Percentiles rank a stretch among this genome's conserved stretches.
Conservation (phyloP, 2,797 vertebrate genomes). For the Mormyrus hasselquistii region DNA sequence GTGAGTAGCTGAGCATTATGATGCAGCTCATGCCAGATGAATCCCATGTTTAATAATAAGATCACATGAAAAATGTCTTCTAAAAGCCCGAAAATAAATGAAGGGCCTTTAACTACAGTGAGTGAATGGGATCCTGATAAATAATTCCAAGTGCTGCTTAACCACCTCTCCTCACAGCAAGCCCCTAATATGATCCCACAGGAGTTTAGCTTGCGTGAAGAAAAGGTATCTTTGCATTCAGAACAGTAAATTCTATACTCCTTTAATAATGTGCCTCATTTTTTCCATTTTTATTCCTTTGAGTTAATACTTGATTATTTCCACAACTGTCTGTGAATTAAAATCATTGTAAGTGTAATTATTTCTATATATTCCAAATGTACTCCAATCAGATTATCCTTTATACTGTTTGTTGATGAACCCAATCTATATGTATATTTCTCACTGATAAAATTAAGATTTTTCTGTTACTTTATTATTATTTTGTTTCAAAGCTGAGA, state of each 20-base stretch:
- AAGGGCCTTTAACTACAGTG: conserved; percentile 67
- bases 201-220: conserved; percentile 63
- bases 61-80: conserved; percentile 58
- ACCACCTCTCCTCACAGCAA: conserved; percentile 71
- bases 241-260: conserved; percentile 49
- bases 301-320: background rate
- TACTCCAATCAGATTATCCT: background rate
- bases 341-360: background rate
- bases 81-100: conserved; percentile 65
- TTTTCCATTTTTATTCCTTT: background rate
- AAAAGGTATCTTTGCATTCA: conserved; percentile 68
- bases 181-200: conserved; percentile 74
- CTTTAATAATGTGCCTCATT: background rate
- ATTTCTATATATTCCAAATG: background rate
- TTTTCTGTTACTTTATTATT: background rate
- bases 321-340: background rate
- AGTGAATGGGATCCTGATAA: conserved; percentile 68
- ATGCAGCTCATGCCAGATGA: conserved; percentile 62
- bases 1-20: conserved; percentile 40
- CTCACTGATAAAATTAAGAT: background rate
- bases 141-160: conserved; percentile 72
- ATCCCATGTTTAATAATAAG: conserved; percentile 70
- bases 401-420: background rate
- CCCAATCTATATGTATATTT: background rate
- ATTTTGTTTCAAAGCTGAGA: background rate